Evolutionary conservation across 2,113 vertebrate genomes (phyloP).

Genomic region (Cryptotis parvus): DNA sequence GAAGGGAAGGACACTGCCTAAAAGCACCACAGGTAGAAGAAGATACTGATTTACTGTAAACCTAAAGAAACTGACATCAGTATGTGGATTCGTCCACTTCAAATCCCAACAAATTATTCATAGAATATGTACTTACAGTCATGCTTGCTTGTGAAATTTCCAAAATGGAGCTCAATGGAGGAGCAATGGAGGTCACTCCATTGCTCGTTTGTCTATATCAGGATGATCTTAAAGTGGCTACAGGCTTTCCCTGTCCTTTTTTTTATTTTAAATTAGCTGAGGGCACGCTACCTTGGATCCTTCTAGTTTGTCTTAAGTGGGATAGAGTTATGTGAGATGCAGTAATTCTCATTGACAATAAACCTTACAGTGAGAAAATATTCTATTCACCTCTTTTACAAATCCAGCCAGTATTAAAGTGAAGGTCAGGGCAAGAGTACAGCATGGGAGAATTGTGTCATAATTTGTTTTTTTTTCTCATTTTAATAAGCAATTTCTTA

Average conservation of each 20-base stretch:
- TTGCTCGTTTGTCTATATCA: not conserved
- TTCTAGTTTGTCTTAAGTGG: not conserved
- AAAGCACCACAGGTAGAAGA: not conserved
- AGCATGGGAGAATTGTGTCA: not conserved
- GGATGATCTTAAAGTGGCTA: not conserved
- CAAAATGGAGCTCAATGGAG: not conserved
- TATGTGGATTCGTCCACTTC: not conserved
- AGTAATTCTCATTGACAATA: not conserved
- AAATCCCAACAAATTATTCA: not conserved
- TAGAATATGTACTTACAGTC: not conserved
- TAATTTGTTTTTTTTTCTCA: not conserved
- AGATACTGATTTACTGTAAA: not conserved
- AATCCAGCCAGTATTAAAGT: not conserved
- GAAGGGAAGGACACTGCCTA: not conserved
- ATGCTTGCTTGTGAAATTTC: not conserved
- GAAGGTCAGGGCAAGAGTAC: not conserved
- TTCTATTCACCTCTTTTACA: fast-evolving
- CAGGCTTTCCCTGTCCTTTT: not conserved
- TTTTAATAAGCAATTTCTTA: not conserved
- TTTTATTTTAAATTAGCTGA: not conserved
- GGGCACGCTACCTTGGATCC: not conserved
- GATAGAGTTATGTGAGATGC: not conserved
- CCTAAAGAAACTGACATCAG: not conserved
- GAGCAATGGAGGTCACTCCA: not conserved
- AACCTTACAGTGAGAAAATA: not conserved